phyloP scores from a whole-genome alignment of 2,797 vertebrate genomes.

The Halcyon smyrnensis region DNA sequence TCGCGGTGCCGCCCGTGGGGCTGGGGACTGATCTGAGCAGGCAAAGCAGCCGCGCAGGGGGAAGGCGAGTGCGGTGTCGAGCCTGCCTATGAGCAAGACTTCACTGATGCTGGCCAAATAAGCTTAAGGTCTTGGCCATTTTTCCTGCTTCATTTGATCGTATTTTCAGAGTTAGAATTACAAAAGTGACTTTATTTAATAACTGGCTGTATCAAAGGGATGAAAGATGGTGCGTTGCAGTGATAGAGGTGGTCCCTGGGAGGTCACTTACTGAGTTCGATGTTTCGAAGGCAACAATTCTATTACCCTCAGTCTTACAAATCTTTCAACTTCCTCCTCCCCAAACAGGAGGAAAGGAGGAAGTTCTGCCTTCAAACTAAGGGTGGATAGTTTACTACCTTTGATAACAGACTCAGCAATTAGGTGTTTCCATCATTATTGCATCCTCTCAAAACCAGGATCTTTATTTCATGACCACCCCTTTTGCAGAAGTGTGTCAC shows the following conservation, averaged over 20 bases:
- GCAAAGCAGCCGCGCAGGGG: not conserved
- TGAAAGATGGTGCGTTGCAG: not conserved
- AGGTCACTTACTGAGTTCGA: not conserved
- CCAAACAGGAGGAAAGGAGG: not conserved
- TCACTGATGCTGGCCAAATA: fast-evolving
- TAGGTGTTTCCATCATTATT: not conserved
- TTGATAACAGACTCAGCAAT: not conserved
- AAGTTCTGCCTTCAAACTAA: not conserved
- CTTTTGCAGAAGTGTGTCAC: fast-evolving
- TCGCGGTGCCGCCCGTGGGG: fast-evolving
- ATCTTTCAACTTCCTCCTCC: not conserved
- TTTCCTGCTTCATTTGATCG: not conserved
- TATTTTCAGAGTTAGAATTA: not conserved
- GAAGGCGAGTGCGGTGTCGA: fast-evolving
- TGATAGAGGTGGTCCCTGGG: not conserved
- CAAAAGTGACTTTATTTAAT: not conserved
- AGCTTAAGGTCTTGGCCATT: fast-evolving
- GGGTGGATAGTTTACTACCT: not conserved
- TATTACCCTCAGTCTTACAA: not conserved
- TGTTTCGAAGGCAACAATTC: not conserved
- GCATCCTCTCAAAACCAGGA: not conserved
- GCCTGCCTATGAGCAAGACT: fast-evolving
- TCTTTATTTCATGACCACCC: not conserved
- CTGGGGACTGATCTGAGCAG: not conserved
- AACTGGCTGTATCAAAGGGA: not conserved